Evolutionary conservation across 1,140 invertebrate genomes (phyloP), one percentile per base, ranked within the genome.

Genomic region (Epicauta chinensis): DNA sequence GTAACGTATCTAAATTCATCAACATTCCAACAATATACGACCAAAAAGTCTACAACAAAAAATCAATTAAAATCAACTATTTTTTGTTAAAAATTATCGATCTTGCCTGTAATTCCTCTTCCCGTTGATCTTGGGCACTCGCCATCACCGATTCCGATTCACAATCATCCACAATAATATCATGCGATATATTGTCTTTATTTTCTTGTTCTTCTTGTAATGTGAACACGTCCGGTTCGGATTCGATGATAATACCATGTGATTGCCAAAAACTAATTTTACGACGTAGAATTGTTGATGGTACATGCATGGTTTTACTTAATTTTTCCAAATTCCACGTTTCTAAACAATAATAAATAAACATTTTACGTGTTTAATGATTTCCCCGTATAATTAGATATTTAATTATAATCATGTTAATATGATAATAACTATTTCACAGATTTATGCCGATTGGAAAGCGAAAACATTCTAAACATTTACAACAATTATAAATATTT

Each of bases 21-120:
- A 98, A 72, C 93, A 98, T 97, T 6, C 93, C 93, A 31, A 94
- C 87, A 64, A 97, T 95, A 63, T 97, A 97, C 0, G 91, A 92
- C 93, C 93, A 97, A 63, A 93, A 93, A 7, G 92, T 89, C 74
- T 81, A 57, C 52, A n/a, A n/a, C n/a, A 66, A 70, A 50, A 39
- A 17, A 51, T 39, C 42, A 32, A 32, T 32, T 5, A 34, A 3
- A 34, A 7, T 7, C 4, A 39, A 39, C 11, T 17, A 39, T 3
- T 0, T 4, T 1, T n/a, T 23, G 6, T n/a, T n/a, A 31, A 46
- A 23, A n/a, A n/a, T n/a, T n/a, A n/a, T 23, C 7, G 2, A 38
- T 39, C 23, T n/a, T 60, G 80, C 76, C 78, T 93, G 89, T n/a
- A 94, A 72, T 66, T 97, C 92, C 61, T 92, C 90, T 71, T 95